Conservation (phyloP, 2,888 invertebrate species). For the Heliconius erato region DNA sequence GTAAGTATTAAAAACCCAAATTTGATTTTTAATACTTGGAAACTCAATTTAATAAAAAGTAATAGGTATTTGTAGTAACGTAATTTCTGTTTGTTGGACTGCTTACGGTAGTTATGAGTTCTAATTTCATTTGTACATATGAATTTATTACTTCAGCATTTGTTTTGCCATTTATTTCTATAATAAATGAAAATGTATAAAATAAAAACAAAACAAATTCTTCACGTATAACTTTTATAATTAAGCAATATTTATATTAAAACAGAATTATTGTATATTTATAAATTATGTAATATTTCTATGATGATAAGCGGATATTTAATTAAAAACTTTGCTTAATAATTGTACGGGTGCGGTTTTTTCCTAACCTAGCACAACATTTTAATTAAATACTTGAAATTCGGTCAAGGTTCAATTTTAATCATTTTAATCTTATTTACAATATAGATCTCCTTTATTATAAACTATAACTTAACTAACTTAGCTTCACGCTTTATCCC, state of each 20-base stretch:
- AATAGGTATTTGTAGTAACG: too few species aligned
- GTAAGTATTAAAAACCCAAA: too few species aligned
- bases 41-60: too few species aligned
- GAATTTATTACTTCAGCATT: too few species aligned
- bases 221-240: neutral
- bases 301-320: neutral
- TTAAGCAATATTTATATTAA: neutral
- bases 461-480: too few species aligned
- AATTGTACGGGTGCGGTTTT: slow-evolving; percentile 18
- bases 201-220: neutral
- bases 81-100: too few species aligned
- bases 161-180: too few species aligned
- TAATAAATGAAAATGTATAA: neutral
- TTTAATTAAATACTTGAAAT: slow-evolving; percentile 51
- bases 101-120: too few species aligned
- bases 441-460: slow-evolving; percentile 8
- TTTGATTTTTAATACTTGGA: too few species aligned
- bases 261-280: too few species aligned
- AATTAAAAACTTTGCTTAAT: slow-evolving; percentile 15
- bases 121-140: too few species aligned
- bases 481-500: too few species aligned
- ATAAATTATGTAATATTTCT: neutral
- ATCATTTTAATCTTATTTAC: slow-evolving; percentile 18
- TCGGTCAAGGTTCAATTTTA: slow-evolving; percentile 41
- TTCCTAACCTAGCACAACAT: slow-evolving; percentile 44